Evolutionary conservation across 2,113 vertebrate genomes (phyloP).

Genomic region (Melanerpes aurifrons): DNA sequence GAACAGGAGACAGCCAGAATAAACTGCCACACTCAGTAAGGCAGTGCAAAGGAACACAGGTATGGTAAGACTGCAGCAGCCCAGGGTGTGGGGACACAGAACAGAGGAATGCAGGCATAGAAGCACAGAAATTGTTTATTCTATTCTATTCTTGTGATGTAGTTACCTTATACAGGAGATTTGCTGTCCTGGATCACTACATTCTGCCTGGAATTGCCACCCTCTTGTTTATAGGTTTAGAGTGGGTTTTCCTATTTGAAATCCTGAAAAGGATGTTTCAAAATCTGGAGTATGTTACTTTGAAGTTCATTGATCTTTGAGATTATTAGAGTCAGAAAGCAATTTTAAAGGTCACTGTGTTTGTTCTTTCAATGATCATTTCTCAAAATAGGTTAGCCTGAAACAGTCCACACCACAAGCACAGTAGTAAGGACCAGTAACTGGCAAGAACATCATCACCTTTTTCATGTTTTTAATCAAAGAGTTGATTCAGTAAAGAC

Average conservation of each 20-base stretch:
- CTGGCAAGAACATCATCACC: background rate
- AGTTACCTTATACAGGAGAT: background rate
- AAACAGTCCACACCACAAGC: background rate
- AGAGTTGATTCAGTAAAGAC: background rate
- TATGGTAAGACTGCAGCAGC: background rate
- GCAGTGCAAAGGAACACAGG: background rate
- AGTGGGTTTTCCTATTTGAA: background rate
- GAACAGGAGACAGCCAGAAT: too few species aligned
- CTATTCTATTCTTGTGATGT: too few species aligned
- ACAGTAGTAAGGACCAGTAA: background rate
- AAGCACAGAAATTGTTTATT: background rate
- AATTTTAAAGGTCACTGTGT: background rate
- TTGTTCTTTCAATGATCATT: background rate
- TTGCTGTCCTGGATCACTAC: background rate
- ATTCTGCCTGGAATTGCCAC: background rate
- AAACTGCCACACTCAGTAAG: too few species aligned
- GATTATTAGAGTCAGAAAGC: background rate
- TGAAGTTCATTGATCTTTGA: background rate
- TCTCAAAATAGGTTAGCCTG: background rate
- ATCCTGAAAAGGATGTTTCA: background rate
- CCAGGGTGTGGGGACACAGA: fast-evolving
- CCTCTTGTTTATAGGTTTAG: background rate
- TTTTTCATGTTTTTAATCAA: background rate
- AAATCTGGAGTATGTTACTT: background rate
- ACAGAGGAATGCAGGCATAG: fast-evolving